These are phyloP conservation scores for Semaprochilodus insignis DNA, from an alignment of 2,797 vertebrate genomes.

Conservation along the genomic window DNA sequence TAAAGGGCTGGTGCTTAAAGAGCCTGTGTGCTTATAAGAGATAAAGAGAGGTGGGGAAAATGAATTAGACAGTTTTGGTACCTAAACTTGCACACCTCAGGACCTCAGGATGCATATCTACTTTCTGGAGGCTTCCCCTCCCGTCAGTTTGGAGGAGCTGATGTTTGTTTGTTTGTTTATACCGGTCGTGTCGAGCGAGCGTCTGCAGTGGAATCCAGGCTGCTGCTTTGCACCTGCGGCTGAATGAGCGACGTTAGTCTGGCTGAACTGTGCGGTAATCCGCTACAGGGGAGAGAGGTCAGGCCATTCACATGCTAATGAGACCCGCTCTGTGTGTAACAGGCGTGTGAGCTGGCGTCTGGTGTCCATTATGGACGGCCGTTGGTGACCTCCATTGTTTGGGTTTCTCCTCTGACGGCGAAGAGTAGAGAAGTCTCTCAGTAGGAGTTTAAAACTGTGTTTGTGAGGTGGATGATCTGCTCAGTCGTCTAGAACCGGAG, in stretches of 20 bases:
- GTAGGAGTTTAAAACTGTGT: neutral
- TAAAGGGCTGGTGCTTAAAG: too few relatives aligned
- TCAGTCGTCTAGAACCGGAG: too few relatives aligned
- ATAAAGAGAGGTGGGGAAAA: too few relatives aligned
- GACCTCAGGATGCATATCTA: too few relatives aligned
- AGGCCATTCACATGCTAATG: constrained; percentile 62
- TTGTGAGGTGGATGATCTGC: too few relatives aligned
- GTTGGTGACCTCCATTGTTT: constrained; percentile 53
- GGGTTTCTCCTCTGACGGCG: neutral
- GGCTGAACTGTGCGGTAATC: constrained; percentile 50
- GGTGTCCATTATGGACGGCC: constrained; percentile 34
- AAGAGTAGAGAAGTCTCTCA: neutral
- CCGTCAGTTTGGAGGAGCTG: neutral
- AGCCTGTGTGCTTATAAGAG: too few relatives aligned
- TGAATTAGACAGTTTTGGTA: too few relatives aligned
- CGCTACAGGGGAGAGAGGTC: constrained; percentile 56
- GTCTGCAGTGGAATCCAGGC: constrained; percentile 30
- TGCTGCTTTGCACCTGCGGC: constrained; percentile 26
- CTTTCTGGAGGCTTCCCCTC: neutral
- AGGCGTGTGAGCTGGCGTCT: constrained; percentile 28
- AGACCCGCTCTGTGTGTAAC: constrained; percentile 37
- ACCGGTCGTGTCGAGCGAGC: neutral
- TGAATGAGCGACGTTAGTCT: constrained; percentile 37
- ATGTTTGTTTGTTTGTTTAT: neutral
- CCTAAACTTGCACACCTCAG: too few relatives aligned